Base-by-base conservation (phyloP, 92 coral and sea anemone species). In the Porites rus region DNA sequence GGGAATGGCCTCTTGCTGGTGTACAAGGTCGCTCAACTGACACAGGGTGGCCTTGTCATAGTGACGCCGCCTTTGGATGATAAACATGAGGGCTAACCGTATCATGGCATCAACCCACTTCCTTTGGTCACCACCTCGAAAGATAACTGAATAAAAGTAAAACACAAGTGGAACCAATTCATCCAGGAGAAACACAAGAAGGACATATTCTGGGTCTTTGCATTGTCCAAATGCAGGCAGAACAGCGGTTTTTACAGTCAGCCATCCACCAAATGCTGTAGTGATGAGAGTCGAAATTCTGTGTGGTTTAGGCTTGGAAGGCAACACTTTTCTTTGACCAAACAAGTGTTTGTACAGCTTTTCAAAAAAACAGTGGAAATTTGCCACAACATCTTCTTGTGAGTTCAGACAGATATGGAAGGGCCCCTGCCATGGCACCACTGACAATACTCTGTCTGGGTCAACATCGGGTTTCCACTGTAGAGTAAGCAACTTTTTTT, bases 341-440 rank as follows among this genome's bases (percentile, higher is more conserved):
- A 91, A 91, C 20, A 82, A 67, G 60, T 12, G 63, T 58, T 86
- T 91, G 76, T 86, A 86, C 46, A 91, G 60, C 9, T 87, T 90
- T 76, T 87, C 86, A 91, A 91, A 91, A 20, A 91, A 63, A 69
- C 78, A 91, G n/a, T n/a, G 78, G 69, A 86, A 86, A 18, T 86
- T 91, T 7, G 7, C 21, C 14, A 91, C 82, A 59, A 86, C 91
- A 91, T 91, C 84, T 69, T 91, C 90, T 70, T 91, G 94, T 1
- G 91, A 84, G 78, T 91, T 87, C 8, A 85, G 75, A 2, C 85
- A 87, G 10, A 87, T 68, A 61, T 91, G 94, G 46, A 91, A 91
- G 16, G 94, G 94, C 14, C 94, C 91, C 28, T 91, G 94, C 94
- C 94, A 83, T 18, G 91, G 89, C 12, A 87, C 77, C 8, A 91